phyloP scores from a whole-genome alignment of 2,888 invertebrate genomes.

The Pecten maximus region DNA sequence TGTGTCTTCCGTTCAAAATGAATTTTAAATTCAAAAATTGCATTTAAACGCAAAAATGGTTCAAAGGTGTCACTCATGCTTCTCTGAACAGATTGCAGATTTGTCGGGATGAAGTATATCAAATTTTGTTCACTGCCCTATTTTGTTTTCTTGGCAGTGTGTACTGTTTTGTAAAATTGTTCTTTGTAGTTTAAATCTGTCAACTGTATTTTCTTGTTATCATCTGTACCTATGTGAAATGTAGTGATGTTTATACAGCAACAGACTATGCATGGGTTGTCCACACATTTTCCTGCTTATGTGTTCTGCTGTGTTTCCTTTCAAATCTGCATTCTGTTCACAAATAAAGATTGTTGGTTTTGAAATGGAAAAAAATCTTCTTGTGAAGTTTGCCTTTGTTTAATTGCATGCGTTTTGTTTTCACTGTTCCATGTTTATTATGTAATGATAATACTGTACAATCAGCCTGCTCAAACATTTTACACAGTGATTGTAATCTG shows the following conservation, averaged over 20 bases:
- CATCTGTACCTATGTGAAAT: background rate
- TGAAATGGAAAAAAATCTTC: background rate
- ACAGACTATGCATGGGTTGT: constrained; percentile 25
- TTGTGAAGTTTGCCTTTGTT: background rate
- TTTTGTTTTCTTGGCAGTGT: background rate
- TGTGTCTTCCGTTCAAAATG: constrained; percentile 2
- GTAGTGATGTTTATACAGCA: background rate
- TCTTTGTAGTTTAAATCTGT: constrained; percentile 22
- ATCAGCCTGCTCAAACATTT: background rate
- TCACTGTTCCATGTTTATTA: background rate
- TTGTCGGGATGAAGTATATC: constrained; percentile 27
- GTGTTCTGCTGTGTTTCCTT: background rate
- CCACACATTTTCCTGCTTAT: background rate
- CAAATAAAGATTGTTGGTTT: constrained; percentile 24
- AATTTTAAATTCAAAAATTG: background rate
- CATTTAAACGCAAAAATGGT: constrained; percentile 54
- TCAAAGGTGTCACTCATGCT: constrained; percentile 66
- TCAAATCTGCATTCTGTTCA: constrained; percentile 32
- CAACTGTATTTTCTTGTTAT: background rate
- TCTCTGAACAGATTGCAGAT: constrained; percentile 58
- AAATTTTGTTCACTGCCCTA: background rate
- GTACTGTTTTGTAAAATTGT: background rate
- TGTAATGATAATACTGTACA: background rate
- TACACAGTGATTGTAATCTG: background rate
- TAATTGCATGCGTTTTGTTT: constrained; percentile 10